phyloP scores from a whole-genome alignment of 2,888 invertebrate species.

The Ophion slaviceki region DNA sequence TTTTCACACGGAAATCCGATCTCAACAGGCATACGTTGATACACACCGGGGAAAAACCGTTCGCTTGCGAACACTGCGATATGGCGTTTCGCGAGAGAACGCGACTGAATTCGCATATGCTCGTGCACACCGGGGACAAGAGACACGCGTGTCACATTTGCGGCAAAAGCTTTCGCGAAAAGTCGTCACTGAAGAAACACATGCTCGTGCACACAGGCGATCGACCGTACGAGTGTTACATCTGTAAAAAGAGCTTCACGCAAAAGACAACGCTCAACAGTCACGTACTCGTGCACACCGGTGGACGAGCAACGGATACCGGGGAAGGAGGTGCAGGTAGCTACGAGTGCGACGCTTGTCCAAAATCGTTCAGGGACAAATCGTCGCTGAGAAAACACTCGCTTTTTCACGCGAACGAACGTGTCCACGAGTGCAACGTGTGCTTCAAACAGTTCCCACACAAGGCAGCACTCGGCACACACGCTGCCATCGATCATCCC shows the following conservation, averaged over 20 bases:
- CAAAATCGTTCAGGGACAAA: conserved; percentile 77
- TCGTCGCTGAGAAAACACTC: conserved; percentile 78
- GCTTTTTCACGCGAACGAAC: conserved; percentile 76
- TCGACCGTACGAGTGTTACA: conserved; percentile 78
- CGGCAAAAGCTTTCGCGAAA: conserved; percentile 78
- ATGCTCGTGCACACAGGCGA: conserved; percentile 80
- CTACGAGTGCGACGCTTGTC: conserved; percentile 79
- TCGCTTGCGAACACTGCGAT: conserved; percentile 78
- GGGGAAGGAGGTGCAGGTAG: neutral
- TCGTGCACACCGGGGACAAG: conserved; percentile 79
- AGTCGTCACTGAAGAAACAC: conserved; percentile 78
- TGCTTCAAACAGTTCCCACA: conserved; percentile 80
- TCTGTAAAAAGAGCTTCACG: conserved; percentile 79
- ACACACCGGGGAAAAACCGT: conserved; percentile 80
- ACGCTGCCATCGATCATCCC: conserved; percentile 78
- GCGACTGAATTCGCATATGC: conserved; percentile 79
- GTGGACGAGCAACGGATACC: conserved; percentile 69
- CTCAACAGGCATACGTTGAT: conserved; percentile 80
- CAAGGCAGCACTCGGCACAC: conserved; percentile 78
- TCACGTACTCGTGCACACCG: conserved; percentile 78
- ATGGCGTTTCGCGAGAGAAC: conserved; percentile 81
- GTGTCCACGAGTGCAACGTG: conserved; percentile 77
- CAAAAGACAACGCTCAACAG: conserved; percentile 79
- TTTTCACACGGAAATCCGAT: conserved; percentile 81
- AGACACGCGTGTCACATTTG: conserved; percentile 80